Evolutionary conservation across 2,888 invertebrate species (phyloP).

Genomic region (Hemaris fuciformis): DNA sequence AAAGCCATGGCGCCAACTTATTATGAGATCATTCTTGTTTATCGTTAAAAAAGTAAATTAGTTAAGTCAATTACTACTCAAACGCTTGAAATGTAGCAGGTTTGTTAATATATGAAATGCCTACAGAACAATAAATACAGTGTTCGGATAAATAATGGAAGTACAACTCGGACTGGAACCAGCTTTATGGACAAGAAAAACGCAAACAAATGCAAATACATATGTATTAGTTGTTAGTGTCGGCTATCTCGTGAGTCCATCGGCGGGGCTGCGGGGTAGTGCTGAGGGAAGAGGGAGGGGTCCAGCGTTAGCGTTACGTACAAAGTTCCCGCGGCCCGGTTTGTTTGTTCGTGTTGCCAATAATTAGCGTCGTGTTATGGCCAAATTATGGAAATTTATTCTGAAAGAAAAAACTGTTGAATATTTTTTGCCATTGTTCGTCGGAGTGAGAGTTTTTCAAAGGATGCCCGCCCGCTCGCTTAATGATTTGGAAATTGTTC

Average conservation of each 20-base stretch:
- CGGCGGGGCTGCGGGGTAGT: background rate
- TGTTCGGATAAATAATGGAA: background rate
- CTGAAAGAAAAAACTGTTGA: conserved; percentile 5
- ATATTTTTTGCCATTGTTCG: conserved; percentile 9
- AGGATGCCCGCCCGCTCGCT: conserved; percentile 2
- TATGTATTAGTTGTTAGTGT: background rate
- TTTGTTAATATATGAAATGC: too few relatives aligned
- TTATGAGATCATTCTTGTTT: too few relatives aligned
- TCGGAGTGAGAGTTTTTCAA: conserved; percentile 8
- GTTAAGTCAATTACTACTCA: too few relatives aligned
- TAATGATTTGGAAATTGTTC: conserved; percentile 9
- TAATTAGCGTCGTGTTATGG: conserved; percentile 13
- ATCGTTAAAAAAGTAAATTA: too few relatives aligned
- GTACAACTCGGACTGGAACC: background rate
- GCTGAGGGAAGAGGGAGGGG: background rate
- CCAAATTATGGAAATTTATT: conserved; percentile 7
- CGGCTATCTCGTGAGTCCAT: background rate
- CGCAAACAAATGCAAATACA: background rate
- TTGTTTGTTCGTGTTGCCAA: conserved; percentile 11
- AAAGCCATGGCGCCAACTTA: too few relatives aligned
- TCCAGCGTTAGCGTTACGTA: background rate
- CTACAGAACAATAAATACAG: background rate
- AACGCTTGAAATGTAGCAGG: too few relatives aligned
- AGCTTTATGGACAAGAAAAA: background rate
- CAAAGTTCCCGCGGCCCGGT: background rate